Base-by-base conservation (phyloP, 1,140 invertebrate species). In the Brachionus calyciflorus region DNA sequence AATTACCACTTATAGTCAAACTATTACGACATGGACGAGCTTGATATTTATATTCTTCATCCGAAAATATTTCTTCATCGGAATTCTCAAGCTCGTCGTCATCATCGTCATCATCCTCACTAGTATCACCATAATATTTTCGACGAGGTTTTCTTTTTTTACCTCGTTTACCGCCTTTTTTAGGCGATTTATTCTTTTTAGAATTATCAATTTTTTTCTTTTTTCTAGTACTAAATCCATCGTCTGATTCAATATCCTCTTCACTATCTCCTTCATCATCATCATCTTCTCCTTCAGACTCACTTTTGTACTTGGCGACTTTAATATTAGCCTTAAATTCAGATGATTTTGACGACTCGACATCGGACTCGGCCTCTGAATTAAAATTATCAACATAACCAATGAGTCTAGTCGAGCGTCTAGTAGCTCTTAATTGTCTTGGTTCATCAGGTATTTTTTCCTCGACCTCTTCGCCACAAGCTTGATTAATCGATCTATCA, bases 101-200 rank as follows among this genome's bases (percentile, higher is more conserved):
- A 26, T 24, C 60, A 14, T 46, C 60, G 24, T 19, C 40, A 9
- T 65, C 40, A 21, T 41, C 41, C 14, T 65, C 60, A 44, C 14
- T 14, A 7, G 19, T 65, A 44, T 65, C 60, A 44, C 44, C 60
- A 65, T 37, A 65, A 44, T 65, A 65, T 44, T 37, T 40, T 60
- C 17, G 28, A 28, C 0, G 55, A 17, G 0, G 2, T 60, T 37
- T 60, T 60, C 19, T 33, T 21, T 60, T 60, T 60, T 37, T 37
- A 37, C 33, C 33, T 37, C 33, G 33, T 37, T 37, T 37, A 37
- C 33, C 9, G 4, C 9, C 9, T 37, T 37, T 37, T 37, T 37
- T 37, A 46, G 44, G 3, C n/a, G 37, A 40, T 40, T 40, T 40
- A 6, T 40, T 40, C 37, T 40, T 40, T 40, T 40, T 40, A 6